These are phyloP conservation scores for Philhelius pedissequus DNA, from an alignment of 2,888 invertebrate genomes.

Conservation along the genomic window DNA sequence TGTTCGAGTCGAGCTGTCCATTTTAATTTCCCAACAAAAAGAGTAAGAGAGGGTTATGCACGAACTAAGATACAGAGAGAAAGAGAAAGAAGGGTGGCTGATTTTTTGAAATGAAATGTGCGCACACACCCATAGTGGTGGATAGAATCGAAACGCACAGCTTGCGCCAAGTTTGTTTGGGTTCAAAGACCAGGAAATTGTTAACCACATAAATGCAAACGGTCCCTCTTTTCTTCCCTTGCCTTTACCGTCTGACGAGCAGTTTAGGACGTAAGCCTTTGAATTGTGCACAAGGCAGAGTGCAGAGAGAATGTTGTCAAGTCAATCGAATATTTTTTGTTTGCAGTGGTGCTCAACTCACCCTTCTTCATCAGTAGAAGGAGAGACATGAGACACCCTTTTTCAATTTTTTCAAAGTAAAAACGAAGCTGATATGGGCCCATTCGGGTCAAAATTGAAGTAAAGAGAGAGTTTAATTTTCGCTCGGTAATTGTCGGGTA, in stretches of 20 bases:
- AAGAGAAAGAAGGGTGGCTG: not conserved
- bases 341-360: no score
- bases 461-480: constrained; percentile 31
- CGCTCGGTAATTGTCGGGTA: constrained; percentile 52
- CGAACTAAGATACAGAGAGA: not conserved
- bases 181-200: constrained; percentile 71
- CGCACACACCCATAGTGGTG: constrained; percentile 48
- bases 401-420: not conserved
- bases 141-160: not conserved
- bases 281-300: no score
- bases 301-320: constrained; percentile 28
- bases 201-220: constrained; percentile 42
- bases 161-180: constrained; percentile 69
- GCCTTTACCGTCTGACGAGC: no score
- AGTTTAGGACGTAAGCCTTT: constrained; percentile 25
- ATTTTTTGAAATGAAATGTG: constrained; percentile 22
- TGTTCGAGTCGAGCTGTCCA: constrained; percentile 1
- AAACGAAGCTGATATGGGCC: not conserved
- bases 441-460: not conserved
- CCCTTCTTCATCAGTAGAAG: not conserved
- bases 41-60: not conserved
- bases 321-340: not conserved
- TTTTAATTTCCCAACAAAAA: constrained; percentile 35
- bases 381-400: not conserved
- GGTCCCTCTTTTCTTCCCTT: not conserved